Evolutionary conservation across 2,888 invertebrate species (phyloP).

Genomic region (Cephus sareptanus): DNA sequence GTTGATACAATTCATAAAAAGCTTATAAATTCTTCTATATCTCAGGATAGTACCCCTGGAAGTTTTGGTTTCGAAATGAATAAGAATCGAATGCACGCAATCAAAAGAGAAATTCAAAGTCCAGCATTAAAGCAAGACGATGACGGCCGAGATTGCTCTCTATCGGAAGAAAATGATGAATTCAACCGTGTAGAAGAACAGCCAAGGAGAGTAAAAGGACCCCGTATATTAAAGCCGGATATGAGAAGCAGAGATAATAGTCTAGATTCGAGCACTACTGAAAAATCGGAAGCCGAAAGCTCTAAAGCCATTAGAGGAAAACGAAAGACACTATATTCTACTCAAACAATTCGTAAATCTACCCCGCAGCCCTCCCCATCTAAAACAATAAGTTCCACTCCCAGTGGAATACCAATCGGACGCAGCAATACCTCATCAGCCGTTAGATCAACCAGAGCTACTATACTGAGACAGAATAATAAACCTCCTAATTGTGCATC

Average conservation of each 20-base stretch:
- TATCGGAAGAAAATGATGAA: slow-evolving; percentile 5
- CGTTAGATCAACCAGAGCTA: slow-evolving; percentile 57
- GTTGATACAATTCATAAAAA: slow-evolving; percentile 44
- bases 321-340: slow-evolving; percentile 75
- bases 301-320: slow-evolving; percentile 75
- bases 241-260: slow-evolving; percentile 48
- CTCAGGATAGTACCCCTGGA: neutral
- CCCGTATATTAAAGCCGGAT: slow-evolving; percentile 69
- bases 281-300: slow-evolving; percentile 49
- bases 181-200: slow-evolving; percentile 22
- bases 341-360: slow-evolving; percentile 52
- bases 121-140: slow-evolving; percentile 16
- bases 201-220: slow-evolving; percentile 44
- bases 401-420: slow-evolving; percentile 53
- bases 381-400: slow-evolving; percentile 42
- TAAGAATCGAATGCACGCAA: neutral
- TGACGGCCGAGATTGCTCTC: neutral
- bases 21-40: slow-evolving; percentile 19
- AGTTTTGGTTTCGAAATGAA: neutral
- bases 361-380: slow-evolving; percentile 58
- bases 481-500: slow-evolving; percentile 33
- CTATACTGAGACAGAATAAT: slow-evolving; percentile 55
- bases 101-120: neutral
- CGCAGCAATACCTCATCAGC: slow-evolving; percentile 59
- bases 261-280: slow-evolving; percentile 52